Evolutionary conservation across 2,888 invertebrate genomes (phyloP).

Genomic region (Watsonalla binaria): DNA sequence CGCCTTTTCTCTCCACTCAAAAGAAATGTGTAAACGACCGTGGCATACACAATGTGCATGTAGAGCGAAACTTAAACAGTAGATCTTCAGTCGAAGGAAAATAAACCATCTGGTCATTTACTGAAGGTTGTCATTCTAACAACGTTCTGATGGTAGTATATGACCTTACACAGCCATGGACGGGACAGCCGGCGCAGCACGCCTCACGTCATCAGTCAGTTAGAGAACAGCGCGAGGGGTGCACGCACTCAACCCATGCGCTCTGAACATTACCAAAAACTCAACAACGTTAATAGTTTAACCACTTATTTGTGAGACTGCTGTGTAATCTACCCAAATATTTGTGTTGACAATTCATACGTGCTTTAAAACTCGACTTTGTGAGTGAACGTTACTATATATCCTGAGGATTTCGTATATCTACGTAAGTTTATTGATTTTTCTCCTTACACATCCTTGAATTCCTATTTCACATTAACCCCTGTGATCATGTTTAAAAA

Average conservation of each 20-base stretch:
- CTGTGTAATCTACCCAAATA: slow-evolving; percentile 33
- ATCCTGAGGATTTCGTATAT: slow-evolving; percentile 36
- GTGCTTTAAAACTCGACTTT: slow-evolving; percentile 17
- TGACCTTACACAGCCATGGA: slow-evolving; percentile 27
- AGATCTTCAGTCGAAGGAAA: slow-evolving; percentile 14
- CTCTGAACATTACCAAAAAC: slow-evolving; percentile 25
- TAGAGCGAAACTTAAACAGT: slow-evolving; percentile 36
- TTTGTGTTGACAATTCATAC: slow-evolving; percentile 33
- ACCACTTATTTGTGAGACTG: slow-evolving; percentile 36
- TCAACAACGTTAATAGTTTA: slow-evolving; percentile 27
- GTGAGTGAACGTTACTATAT: slow-evolving; percentile 30
- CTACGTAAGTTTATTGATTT: slow-evolving; percentile 53
- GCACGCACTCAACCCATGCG: slow-evolving; percentile 24
- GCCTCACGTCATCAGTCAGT: slow-evolving; percentile 56
- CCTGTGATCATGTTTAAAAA: neutral
- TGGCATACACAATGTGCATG: slow-evolving; percentile 61
- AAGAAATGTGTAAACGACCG: slow-evolving; percentile 68
- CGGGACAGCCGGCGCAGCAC: slow-evolving; percentile 41
- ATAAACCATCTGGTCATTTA: neutral
- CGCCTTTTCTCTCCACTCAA: slow-evolving; percentile 64
- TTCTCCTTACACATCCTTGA: slow-evolving; percentile 21
- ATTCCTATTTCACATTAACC: slow-evolving; percentile 10
- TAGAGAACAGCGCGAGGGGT: slow-evolving; percentile 26
- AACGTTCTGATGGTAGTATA: slow-evolving; percentile 12
- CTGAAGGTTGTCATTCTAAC: slow-evolving; percentile 16